These are phyloP conservation scores for Heterodera filipjevi DNA, from an alignment of 2,888 invertebrate species.

Conservation along the genomic window DNA sequence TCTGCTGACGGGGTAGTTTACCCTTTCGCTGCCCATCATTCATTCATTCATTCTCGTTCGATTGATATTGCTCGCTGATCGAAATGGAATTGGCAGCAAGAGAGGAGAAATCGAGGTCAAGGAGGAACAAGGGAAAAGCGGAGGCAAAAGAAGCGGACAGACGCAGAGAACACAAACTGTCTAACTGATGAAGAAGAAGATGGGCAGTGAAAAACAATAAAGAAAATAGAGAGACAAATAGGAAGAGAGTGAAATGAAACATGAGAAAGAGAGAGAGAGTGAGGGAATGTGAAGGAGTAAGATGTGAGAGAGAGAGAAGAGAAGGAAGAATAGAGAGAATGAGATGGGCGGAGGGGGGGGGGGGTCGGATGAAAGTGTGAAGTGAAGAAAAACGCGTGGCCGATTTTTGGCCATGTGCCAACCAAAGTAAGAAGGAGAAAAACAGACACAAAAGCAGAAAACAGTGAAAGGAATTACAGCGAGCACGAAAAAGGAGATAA, in stretches of 20 bases:
- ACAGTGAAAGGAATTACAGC: neutral
- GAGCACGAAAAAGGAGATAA: neutral
- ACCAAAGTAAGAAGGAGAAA: neutral
- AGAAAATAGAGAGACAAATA: neutral
- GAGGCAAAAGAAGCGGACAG: neutral
- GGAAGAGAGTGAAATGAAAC: neutral
- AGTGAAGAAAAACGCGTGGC: no score
- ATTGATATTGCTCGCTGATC: slow-evolving; percentile 17
- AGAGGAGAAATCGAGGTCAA: slow-evolving; percentile 14
- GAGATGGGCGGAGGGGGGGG: neutral
- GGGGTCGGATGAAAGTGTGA: neutral
- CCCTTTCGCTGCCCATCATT: neutral
- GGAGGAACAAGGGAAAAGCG: neutral
- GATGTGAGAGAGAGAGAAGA: neutral
- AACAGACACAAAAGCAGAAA: neutral
- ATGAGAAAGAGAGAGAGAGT: neutral
- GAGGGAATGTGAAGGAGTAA: no score
- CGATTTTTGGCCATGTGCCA: no score
- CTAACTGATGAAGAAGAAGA: neutral
- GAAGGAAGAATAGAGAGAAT: neutral
- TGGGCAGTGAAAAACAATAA: neutral
- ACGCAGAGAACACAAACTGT: neutral
- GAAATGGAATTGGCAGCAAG: slow-evolving; percentile 13
- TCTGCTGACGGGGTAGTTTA: neutral
- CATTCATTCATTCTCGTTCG: slow-evolving; percentile 2